Base-by-base conservation (phyloP, 2,888 invertebrate genomes). In the Aspidapion aeneum region DNA sequence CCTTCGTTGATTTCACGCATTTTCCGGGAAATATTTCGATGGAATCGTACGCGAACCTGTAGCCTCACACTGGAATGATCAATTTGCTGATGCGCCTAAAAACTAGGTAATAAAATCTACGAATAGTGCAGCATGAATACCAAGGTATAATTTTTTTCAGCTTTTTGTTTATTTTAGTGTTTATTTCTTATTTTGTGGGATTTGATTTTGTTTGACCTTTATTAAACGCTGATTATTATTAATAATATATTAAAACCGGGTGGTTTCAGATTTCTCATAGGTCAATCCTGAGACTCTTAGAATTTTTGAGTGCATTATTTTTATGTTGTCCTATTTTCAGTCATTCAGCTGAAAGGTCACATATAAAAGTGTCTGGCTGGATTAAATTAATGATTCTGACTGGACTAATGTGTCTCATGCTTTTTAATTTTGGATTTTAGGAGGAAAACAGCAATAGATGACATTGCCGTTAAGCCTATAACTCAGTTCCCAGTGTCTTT, bases 381-480 rank as follows among this genome's bases (percentile, higher is more conserved):
- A n/a, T n/a, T n/a, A n/a, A n/a, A n/a, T n/a, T n/a, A n/a, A n/a
- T n/a, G n/a, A n/a, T n/a, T n/a, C n/a, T n/a, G n/a, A n/a, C n/a
- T n/a, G n/a, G n/a, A n/a, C n/a, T n/a, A n/a, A n/a, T n/a, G n/a
- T n/a, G n/a, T n/a, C n/a, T n/a, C n/a, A n/a, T n/a, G n/a, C n/a
- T n/a, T n/a, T n/a, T n/a, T n/a, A n/a, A n/a, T n/a, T n/a, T n/a
- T n/a, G n/a, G n/a, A 7, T 85, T 85, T 60, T 82, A 91, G 92
- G 78, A 85, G 89, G 74, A 86, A 87, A 69, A 79, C 87, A 49
- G 91, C 89, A 54, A 76, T 91, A 70, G 87, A 90, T 76, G 91
- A 93, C 73, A 87, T 94, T 66, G 94, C 95, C n/a, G 94, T 96
- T 22, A 93, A 91, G 77, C 94, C 94, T 7, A 85, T 95, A 60